Conservation (phyloP, 2,888 invertebrate genomes). For the Escarpia spicata region DNA sequence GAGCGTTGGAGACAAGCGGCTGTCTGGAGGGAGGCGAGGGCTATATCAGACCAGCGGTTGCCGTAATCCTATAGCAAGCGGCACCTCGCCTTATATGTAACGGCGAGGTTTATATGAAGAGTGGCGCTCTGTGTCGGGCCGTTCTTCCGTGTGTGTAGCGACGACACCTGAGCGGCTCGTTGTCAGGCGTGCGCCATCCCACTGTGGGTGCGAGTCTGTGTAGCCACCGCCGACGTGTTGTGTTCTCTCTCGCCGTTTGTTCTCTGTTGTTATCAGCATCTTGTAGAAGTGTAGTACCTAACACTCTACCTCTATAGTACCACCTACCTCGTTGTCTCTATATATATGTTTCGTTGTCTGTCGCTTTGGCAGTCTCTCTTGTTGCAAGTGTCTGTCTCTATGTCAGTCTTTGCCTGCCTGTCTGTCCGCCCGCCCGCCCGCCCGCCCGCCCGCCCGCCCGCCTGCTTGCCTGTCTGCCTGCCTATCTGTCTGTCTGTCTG, state of each 20-base stretch:
- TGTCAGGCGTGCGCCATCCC: not conserved
- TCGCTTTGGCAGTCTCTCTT: too few species aligned
- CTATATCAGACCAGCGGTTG: not conserved
- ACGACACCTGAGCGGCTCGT: not conserved
- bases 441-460: not conserved
- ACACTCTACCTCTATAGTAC: too few species aligned
- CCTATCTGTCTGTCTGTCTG: constrained; percentile 26
- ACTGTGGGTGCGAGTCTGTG: not conserved
- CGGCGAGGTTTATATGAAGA: not conserved
- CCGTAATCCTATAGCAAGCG: constrained; percentile 10
- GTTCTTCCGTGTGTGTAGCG: not conserved
- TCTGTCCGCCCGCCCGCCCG: not conserved
- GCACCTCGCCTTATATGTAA: constrained; percentile 10
- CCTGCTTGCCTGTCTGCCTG: not conserved
- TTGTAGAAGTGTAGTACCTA: too few species aligned
- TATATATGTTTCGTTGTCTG: too few species aligned
- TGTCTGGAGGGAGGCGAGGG: not conserved
- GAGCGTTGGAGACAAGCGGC: constrained; percentile 9
- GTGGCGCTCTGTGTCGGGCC: not conserved
- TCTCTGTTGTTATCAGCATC: too few species aligned
- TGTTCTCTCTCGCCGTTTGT: not conserved
- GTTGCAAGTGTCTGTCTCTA: too few species aligned
- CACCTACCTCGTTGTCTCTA: too few species aligned
- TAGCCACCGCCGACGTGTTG: not conserved
- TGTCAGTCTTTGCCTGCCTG: not conserved